Evolutionary conservation across 2,888 invertebrate species (phyloP).

Genomic region (Serripes groenlandicus): DNA sequence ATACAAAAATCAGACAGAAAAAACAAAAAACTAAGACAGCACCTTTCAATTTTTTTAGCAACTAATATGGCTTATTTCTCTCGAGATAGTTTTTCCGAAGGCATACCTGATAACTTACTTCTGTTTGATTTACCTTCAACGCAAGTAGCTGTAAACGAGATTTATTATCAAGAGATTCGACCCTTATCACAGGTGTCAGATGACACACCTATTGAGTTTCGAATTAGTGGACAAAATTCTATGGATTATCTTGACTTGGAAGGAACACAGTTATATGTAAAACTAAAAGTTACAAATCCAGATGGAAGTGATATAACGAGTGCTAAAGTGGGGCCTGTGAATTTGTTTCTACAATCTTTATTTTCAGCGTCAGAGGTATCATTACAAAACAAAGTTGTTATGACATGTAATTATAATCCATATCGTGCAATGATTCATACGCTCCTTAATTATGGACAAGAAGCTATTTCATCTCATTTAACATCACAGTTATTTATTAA

Average conservation of each 20-base stretch:
- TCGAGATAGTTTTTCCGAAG: slow-evolving; percentile 54
- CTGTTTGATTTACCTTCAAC: slow-evolving; percentile 62
- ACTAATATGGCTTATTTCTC: slow-evolving; percentile 45
- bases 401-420: slow-evolving; percentile 53
- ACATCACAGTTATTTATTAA: slow-evolving; percentile 21
- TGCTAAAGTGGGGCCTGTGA: slow-evolving; percentile 54
- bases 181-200: slow-evolving; percentile 57
- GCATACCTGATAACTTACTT: slow-evolving; percentile 43
- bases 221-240: slow-evolving; percentile 55
- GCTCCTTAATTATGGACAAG: slow-evolving; percentile 32
- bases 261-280: slow-evolving; percentile 37
- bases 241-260: slow-evolving; percentile 52
- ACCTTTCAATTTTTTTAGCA: background rate
- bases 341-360: slow-evolving; percentile 54
- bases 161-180: slow-evolving; percentile 56
- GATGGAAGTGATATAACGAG: slow-evolving; percentile 36
- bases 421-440: slow-evolving; percentile 50
- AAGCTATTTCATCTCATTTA: slow-evolving; percentile 26
- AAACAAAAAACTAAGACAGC: too few species aligned
- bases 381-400: slow-evolving; percentile 35
- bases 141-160: slow-evolving; percentile 53
- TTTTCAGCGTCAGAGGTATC: slow-evolving; percentile 40
- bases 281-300: slow-evolving; percentile 21
- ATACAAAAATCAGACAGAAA: too few species aligned
- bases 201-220: slow-evolving; percentile 61